Conservation (phyloP, 1,140 invertebrate species). For the Araneus ventricosus region DNA sequence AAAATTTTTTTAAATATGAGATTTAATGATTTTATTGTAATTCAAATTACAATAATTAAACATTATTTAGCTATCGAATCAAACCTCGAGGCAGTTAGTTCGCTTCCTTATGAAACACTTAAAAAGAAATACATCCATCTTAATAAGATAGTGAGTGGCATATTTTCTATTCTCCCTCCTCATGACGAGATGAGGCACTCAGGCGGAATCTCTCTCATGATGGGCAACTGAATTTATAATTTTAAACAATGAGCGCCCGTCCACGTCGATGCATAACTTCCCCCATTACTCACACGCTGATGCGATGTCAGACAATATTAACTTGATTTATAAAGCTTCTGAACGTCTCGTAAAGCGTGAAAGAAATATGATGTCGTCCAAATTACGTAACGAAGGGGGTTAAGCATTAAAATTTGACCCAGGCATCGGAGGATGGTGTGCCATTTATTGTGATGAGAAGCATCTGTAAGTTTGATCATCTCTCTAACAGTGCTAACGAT, state of each 20-base stretch:
- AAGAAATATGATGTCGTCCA: constrained; percentile 13
- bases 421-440: neutral
- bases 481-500: neutral
- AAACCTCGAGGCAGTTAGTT: neutral
- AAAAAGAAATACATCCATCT: neutral
- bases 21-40: too few species aligned
- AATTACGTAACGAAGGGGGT: neutral
- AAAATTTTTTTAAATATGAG: too few species aligned
- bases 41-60: neutral
- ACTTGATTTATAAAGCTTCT: constrained; percentile 45
- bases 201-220: neutral
- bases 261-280: neutral
- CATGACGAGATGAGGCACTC: neutral
- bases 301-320: constrained; percentile 54
- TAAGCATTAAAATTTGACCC: neutral
- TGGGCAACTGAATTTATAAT: constrained; percentile 45
- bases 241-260: neutral
- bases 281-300: constrained; percentile 39
- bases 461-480: neutral
- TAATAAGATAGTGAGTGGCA: neutral
- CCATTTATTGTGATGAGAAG: neutral
- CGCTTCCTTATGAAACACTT: neutral
- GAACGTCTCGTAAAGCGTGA: neutral
- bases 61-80: too few species aligned
- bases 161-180: neutral